Evolutionary conservation across 2,113 vertebrate species (phyloP).

Genomic region (Perognathus longimembris): DNA sequence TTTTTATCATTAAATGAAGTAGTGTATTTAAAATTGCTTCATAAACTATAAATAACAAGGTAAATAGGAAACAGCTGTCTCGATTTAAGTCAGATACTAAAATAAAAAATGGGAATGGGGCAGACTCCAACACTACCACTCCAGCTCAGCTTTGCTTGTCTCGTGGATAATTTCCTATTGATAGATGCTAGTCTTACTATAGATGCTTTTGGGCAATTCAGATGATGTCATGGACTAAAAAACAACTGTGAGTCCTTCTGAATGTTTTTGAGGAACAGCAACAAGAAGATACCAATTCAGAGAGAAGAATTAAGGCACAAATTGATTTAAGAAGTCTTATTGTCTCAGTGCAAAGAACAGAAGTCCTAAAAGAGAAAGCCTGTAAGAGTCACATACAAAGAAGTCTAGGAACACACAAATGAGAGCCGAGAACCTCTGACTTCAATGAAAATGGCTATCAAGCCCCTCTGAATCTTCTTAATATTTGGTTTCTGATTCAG

Average conservation of each 20-base stretch:
- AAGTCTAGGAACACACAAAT: too few species aligned
- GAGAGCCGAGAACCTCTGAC: not conserved
- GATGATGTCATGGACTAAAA: not conserved
- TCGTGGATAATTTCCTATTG: not conserved
- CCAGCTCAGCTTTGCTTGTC: not conserved
- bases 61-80: not conserved
- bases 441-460: not conserved
- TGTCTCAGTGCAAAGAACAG: not conserved
- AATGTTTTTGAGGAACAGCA: not conserved
- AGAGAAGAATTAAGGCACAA: not conserved
- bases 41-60: not conserved
- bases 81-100: not conserved
- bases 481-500: not conserved
- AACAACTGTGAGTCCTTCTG: not conserved
- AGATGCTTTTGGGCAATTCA: not conserved
- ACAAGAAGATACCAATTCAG: not conserved
- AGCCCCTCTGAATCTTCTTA: not conserved
- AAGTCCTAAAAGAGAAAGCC: not conserved
- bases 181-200: not conserved
- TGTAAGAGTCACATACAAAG: not conserved
- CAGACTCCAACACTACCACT: too few species aligned
- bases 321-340: not conserved
- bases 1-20: not conserved
- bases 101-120: not conserved
- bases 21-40: not conserved